These are phyloP conservation scores for Mormyrus proboscirostris DNA, from an alignment of 2,797 vertebrate genomes.

Conservation along the genomic window DNA sequence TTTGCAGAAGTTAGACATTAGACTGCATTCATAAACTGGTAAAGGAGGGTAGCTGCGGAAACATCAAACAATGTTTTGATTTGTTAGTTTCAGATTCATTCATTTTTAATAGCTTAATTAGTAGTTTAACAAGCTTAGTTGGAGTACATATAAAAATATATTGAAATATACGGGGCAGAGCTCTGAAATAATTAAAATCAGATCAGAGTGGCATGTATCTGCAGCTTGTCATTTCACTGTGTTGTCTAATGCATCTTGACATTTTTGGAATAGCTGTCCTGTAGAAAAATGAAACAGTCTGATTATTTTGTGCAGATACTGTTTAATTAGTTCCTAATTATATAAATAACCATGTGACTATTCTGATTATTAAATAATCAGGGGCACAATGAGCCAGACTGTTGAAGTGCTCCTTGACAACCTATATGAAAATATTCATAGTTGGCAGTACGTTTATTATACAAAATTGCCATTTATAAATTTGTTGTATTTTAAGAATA, in stretches of 20 bases:
- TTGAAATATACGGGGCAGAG: background rate
- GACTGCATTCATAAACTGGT: background rate
- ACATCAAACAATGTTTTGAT: background rate
- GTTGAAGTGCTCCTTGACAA: background rate
- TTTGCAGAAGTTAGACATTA: background rate
- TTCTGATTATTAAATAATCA: background rate
- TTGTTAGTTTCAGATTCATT: background rate
- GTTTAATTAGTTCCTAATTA: slow-evolving; percentile 13
- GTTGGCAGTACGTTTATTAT: background rate
- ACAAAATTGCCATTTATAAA: background rate
- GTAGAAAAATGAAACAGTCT: background rate
- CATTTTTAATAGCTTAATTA: background rate
- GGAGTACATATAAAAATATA: background rate
- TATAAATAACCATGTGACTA: slow-evolving; percentile 3
- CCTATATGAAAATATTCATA: background rate
- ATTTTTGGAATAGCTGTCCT: background rate
- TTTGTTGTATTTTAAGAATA: background rate
- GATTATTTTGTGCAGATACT: background rate
- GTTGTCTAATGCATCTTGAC: background rate
- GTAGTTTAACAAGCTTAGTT: background rate
- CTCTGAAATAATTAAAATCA: background rate
- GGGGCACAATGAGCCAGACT: background rate
- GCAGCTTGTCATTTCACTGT: background rate
- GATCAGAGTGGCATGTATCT: background rate
- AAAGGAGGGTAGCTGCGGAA: background rate